Base-by-base conservation (phyloP, 2,113 vertebrate species). In the Aegotheles bennettii region DNA sequence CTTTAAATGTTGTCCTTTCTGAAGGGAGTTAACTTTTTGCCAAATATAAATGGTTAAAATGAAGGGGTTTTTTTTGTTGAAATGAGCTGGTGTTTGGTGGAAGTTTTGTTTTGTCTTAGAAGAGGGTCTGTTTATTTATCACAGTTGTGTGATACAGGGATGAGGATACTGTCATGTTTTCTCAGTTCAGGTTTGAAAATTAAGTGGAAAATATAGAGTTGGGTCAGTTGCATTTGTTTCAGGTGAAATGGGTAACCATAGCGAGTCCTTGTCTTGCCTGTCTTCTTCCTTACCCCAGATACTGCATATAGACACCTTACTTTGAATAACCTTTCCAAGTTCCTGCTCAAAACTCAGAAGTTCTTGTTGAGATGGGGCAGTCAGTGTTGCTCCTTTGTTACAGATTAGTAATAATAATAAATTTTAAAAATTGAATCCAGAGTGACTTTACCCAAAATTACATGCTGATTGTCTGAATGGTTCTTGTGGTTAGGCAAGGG, bases 81-180 rank as follows among this genome's bases (percentile, higher is more conserved):
- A 78, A 28, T 29, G 47, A 28, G 21, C 9, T 42, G 8, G 25
- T 54, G 12, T 69, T 79, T 10, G 50, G 21, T 77, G 36, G 11
- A 87, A 85, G 31, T 69, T 92, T 67, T 51, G 9, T 91, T 93
- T 78, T 65, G 7, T 73, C 26, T 53, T 50, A 51, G 42, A 65
- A 67, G 43, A 40, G 29, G 53, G 50, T 50, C n/a, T 56, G 8
- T 59, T 77, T 7, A 7, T 60, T 35, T 87, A 13, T 69, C 9
- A 21, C 51, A 40, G 31, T 78, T 74, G 40, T 0, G 0, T 77
- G 25, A 9, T 59, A 15, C 0, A 2, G 23, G 7, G 20, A 43
- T 24, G 35, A 82, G 21, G 12, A 16, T 56, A 4, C 28, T 16
- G 6, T 47, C 0, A 0, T 70, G 18, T 81, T 86, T 81, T 81